Base-by-base conservation (phyloP, 2,113 vertebrate genomes). In the Mesocricetus auratus region DNA sequence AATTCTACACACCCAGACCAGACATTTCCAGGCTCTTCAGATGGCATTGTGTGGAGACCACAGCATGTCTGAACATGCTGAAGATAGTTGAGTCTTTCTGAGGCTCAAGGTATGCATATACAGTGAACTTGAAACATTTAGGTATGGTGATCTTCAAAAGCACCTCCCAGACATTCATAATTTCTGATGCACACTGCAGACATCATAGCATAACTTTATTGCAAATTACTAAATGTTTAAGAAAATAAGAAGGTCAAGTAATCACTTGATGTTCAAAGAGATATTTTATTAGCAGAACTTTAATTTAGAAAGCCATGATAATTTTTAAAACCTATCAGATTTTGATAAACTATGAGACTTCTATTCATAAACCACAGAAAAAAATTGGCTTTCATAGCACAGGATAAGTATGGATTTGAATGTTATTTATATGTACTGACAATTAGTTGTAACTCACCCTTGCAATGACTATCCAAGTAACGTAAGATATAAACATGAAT, bases 281-380 rank as follows among this genome's bases (percentile, higher is more conserved):
- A 73, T 71, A 77, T 47, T 64, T 69, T 31, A 86, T 85, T 86
- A n/a, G 12, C 22, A 66, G 45, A 69, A 73, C 89, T 95, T 94
- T 85, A 90, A 95, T 85, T 90, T 92, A 93, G 33, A 95, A 93
- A 91, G 29, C 6, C 24, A 66, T 88, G 62, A 26, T 3, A 10
- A 66, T 68, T 36, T 36, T 45, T 19, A 82, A 96, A 39, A 3
- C 9, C n/a, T 62, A 87, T 81, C 42, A 56, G 10, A 39, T 45
- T 64, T 42, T 77, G 87, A 75, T 66, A 17, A 90, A 79, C n/a
- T 2, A 24, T 47, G 39, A 58, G 7, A 88, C 82, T 79, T 86
- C 96, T 64, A 29, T 64, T 31, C 62, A n/a, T 3, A 47, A 82
- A 42, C 64, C 24, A 82, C 12, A 96, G 73, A n/a, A 95, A 92